A percentile compares a stretch with the other conserved stretches of the same genome.
These are phyloP conservation scores for Protula sp. DNA, from an alignment of 2,888 invertebrate genomes.

Conservation along the genomic window DNA sequence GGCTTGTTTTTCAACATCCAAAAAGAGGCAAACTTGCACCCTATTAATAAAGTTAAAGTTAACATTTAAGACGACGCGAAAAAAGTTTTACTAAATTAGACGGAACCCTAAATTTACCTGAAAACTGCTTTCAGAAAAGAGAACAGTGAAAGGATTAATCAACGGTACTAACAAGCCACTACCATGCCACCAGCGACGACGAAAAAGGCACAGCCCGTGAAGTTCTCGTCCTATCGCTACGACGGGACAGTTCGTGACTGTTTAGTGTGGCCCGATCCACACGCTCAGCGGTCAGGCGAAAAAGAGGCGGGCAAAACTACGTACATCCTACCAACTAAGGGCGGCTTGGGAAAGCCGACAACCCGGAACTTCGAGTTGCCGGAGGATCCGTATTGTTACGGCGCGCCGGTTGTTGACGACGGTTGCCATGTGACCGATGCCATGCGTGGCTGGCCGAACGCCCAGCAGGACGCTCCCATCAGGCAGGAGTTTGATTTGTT, in stretches of 20 bases:
- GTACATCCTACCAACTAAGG: background rate
- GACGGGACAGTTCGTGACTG: constrained; percentile 6
- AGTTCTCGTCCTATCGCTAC: background rate
- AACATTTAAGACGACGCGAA: too few relatives aligned
- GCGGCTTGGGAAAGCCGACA: background rate
- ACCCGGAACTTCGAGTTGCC: background rate
- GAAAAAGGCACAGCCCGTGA: background rate
- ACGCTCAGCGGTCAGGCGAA: background rate
- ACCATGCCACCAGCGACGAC: too few relatives aligned
- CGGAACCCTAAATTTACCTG: too few relatives aligned
- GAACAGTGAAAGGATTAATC: too few relatives aligned
- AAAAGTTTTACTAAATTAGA: too few relatives aligned
- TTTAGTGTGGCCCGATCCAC: background rate
- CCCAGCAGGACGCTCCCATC: background rate
- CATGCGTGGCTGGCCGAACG: constrained; percentile 7
- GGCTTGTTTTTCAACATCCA: too few relatives aligned
- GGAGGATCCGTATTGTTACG: background rate
- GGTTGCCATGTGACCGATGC: constrained; percentile 5
- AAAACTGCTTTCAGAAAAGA: too few relatives aligned
- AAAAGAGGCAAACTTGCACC: too few relatives aligned
- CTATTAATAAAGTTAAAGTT: too few relatives aligned
- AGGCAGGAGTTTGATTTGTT: too few relatives aligned
- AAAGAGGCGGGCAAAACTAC: background rate
- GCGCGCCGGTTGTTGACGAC: too few relatives aligned
- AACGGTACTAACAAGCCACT: too few relatives aligned